phyloP scores from a whole-genome alignment of 2,888 invertebrate genomes.

The Hemicrepidius hirtus region DNA sequence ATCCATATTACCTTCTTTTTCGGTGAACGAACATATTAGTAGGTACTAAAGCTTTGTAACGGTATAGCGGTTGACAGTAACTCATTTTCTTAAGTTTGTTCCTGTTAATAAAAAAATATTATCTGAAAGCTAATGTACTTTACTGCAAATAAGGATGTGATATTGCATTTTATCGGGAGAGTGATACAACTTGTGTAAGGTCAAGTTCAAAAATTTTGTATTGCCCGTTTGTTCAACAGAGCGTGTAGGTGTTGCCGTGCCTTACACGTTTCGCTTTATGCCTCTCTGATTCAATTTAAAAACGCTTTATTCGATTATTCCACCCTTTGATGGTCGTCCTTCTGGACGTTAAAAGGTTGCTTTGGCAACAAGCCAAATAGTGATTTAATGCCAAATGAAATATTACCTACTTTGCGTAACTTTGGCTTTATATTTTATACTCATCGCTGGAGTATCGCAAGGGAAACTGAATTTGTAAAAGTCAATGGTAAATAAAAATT shows the following conservation, averaged over 20 bases:
- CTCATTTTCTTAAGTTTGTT: no score
- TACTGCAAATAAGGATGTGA: neutral
- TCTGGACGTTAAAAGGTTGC: conserved; percentile 16
- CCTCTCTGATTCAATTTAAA: conserved; percentile 26
- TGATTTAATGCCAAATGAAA: conserved; percentile 23
- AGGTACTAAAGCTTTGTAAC: no score
- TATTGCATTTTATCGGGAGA: neutral
- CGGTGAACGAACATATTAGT: no score
- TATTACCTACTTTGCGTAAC: conserved; percentile 20
- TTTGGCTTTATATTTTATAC: conserved; percentile 13
- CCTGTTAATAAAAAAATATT: no score
- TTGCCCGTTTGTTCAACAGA: conserved; percentile 3
- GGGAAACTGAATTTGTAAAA: conserved; percentile 21
- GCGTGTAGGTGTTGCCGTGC: conserved; percentile 14
- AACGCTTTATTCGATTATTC: conserved; percentile 35
- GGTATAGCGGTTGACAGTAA: no score
- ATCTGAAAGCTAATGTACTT: no score
- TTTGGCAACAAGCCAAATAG: conserved; percentile 26
- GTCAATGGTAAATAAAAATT: conserved; percentile 21
- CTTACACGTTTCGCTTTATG: conserved; percentile 27
- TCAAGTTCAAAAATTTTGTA: conserved; percentile 25
- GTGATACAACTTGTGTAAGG: conserved; percentile 1
- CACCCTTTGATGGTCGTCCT: conserved; percentile 26
- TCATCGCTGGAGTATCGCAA: neutral
- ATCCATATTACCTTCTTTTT: no score